Percentiles rank a stretch among this genome's conserved stretches.
Conservation (phyloP, 30 jellyfish, hydroid and myxozoan genomes). For the Euphysa ruthae region DNA sequence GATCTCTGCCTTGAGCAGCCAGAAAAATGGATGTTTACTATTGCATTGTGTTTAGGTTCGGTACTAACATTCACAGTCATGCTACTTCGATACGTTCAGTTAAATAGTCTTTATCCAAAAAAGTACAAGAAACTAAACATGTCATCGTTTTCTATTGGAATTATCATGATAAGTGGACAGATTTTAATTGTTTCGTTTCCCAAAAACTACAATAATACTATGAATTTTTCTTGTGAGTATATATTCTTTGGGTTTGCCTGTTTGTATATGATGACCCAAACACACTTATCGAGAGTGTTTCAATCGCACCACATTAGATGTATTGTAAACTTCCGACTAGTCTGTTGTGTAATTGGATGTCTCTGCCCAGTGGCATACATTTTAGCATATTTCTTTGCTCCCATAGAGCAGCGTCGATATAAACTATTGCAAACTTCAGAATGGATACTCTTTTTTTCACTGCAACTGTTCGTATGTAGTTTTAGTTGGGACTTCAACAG, state of each 20-base stretch:
- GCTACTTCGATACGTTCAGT: slow-evolving; percentile 18
- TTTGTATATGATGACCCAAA: slow-evolving; percentile 23
- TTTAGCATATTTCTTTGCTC: slow-evolving; percentile 5
- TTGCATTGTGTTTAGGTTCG: slow-evolving; percentile 10
- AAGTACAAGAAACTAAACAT: neutral
- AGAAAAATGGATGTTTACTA: slow-evolving; percentile 16
- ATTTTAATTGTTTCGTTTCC: slow-evolving; percentile 5
- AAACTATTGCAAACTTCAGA: slow-evolving; percentile 10
- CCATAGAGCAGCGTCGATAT: slow-evolving; percentile 1
- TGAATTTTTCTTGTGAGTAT: slow-evolving; percentile 9
- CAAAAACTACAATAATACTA: neutral
- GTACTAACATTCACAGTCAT: slow-evolving; percentile 9
- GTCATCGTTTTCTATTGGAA: slow-evolving; percentile 4
- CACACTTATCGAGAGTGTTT: slow-evolving; percentile 7
- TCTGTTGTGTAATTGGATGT: slow-evolving; percentile 3
- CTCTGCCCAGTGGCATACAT: neutral
- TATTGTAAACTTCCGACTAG: neutral
- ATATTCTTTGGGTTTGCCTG: neutral
- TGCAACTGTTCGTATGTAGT: slow-evolving; percentile 9
- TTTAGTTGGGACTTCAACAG: slow-evolving; percentile 25
- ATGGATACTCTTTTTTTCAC: slow-evolving; percentile 1
- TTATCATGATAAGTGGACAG: slow-evolving; percentile 17
- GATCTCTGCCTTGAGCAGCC: slow-evolving; percentile 25
- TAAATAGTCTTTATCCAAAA: slow-evolving; percentile 17
- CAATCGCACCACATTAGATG: slow-evolving; percentile 17